Conservation (phyloP, 1,140 invertebrate species). For the Neodiprion pinetum region DNA sequence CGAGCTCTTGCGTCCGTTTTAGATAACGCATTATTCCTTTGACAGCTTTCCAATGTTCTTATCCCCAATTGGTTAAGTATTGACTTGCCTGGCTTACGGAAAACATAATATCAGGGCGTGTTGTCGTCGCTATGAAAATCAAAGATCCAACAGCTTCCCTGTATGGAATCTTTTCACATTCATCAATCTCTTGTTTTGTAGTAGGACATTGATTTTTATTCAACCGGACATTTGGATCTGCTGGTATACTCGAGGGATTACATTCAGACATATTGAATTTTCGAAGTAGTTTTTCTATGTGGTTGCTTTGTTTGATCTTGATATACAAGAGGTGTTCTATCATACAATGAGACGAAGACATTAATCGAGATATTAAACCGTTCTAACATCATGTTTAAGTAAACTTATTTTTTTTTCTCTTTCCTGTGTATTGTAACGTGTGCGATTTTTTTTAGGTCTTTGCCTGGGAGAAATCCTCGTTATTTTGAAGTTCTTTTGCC, state of each 20-base stretch:
- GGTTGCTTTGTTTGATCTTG: conserved; percentile 29
- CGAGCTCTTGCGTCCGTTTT: conserved; percentile 22
- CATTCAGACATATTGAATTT: conserved; percentile 40
- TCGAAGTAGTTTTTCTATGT: conserved; percentile 34
- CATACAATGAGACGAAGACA: too few species aligned
- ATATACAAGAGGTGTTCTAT: too few species aligned
- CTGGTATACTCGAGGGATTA: conserved; percentile 30
- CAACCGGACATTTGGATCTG: conserved; percentile 35
- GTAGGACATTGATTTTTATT: conserved; percentile 27
- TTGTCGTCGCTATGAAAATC: conserved; percentile 42
- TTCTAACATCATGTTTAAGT: too few species aligned
- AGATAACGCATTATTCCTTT: conserved; percentile 27
- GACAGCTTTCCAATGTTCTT: conserved; percentile 24
- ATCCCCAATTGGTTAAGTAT: conserved; percentile 16
- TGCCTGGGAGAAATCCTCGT: too few species aligned
- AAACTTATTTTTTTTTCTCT: too few species aligned
- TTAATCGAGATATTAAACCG: too few species aligned
- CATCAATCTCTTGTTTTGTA: conserved; percentile 20
- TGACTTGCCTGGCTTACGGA: conserved; percentile 15
- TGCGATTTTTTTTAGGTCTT: too few species aligned
- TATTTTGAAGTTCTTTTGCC: too few species aligned
- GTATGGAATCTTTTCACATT: conserved; percentile 27
- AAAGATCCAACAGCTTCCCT: conserved; percentile 43
- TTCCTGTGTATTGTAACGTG: too few species aligned
- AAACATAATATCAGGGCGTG: conserved; percentile 49